Base-by-base conservation (phyloP, 2,888 invertebrate species). In the Aleiodes leptofemur region DNA sequence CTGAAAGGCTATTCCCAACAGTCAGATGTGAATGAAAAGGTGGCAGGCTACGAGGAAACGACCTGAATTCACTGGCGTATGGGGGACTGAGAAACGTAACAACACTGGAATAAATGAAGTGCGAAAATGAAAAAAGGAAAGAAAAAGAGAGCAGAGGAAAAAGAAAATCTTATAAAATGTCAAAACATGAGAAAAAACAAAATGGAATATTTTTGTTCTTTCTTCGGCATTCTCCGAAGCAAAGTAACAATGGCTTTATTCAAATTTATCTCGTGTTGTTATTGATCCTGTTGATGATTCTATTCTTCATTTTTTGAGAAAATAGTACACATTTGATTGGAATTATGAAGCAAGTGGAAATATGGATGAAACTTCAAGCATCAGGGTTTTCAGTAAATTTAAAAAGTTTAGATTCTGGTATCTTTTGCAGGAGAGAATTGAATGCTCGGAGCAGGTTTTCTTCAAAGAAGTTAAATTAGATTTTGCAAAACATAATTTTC, bases 381-480 rank as follows among this genome's bases (percentile, higher is more conserved):
- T 14, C 14, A 59, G 7, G 31, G 8, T 31, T 34, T 51, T 59
- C 38, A 7, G 34, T 59, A 38, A 14, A 59, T 59, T 59, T 38
- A 13, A 34, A 14, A 38, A 59, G 38, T 59, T 59, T 6, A 34
- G 34, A 38, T 31, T 6, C 14, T n/a, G 3, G 29, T 31, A 13
- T 14, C 38, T 31, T 69, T 76, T 77, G 77, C 79, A 79, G 76
- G 77, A 81, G 79, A 79, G 76, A 78, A 73, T 73, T 70, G 73
- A 23, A 73, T 29, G 38, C 38, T 29, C 11, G 23, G 23, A 16
- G 59, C 59, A 71, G 72, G 69, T 74, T 57, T 61, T 73, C 16
- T 51, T 11, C 72, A 73, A 74, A 78, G 78, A 83, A 83, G 79
- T 84, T 82, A 81, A 82, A 84, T 83, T 84, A 81, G 77, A 80